Percentiles rank a stretch among this genome's conserved stretches.
phyloP scores from a whole-genome alignment of 2,888 invertebrate species.

The Philaethria dido region DNA sequence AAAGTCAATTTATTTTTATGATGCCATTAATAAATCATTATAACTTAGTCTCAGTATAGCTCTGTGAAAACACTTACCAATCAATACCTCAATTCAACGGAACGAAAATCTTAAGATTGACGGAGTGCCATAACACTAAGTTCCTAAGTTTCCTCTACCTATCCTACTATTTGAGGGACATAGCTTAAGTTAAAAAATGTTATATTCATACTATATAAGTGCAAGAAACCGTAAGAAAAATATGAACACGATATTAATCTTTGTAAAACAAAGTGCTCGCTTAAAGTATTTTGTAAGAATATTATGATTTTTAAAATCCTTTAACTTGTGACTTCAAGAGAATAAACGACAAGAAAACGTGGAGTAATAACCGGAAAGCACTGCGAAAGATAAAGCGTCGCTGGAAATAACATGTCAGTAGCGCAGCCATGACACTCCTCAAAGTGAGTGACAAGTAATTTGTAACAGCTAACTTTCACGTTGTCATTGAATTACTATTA shows the following conservation, averaged over 20 bases:
- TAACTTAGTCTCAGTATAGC: too few relatives aligned
- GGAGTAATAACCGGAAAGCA: background rate
- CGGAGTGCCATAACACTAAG: too few relatives aligned
- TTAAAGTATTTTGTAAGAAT: background rate
- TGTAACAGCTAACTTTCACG: conserved; percentile 14
- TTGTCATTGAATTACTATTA: conserved; percentile 14
- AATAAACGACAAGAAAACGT: background rate
- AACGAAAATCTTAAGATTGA: too few relatives aligned
- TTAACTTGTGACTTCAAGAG: background rate
- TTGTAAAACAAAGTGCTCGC: background rate
- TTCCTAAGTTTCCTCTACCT: too few relatives aligned
- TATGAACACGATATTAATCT: background rate
- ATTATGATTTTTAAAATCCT: background rate
- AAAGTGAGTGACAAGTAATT: conserved; percentile 29
- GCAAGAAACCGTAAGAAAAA: background rate
- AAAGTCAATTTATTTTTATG: too few relatives aligned
- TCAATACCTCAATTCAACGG: too few relatives aligned
- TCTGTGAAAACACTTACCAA: too few relatives aligned
- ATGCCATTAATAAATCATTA: too few relatives aligned
- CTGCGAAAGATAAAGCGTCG: conserved; percentile 27
- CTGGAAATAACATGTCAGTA: conserved; percentile 33
- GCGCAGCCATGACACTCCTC: conserved; percentile 21
- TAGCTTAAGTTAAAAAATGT: too few relatives aligned
- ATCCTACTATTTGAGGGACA: too few relatives aligned
- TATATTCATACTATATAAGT: too few relatives aligned